Evolutionary conservation across 2,113 vertebrate species (phyloP), one percentile per base, ranked within the genome.

Genomic region (Poecile atricapillus): DNA sequence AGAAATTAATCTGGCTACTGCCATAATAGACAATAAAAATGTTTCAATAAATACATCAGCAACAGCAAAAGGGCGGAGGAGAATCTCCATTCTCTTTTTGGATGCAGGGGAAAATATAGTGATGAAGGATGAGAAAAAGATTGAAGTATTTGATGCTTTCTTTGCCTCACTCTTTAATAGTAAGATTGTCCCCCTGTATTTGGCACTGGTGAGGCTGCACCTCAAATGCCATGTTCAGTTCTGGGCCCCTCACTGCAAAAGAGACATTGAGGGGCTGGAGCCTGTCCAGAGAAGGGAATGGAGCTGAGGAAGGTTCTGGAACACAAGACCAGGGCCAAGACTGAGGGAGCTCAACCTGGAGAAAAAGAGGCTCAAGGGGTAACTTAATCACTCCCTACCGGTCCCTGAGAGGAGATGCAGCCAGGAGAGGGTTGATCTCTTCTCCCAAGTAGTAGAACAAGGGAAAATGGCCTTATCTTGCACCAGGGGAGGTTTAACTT

Each of bases 181-280:
- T 22, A 75, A 35, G 6, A 5, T 55, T 28, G 12, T 46, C 9
- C 21, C 25, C 31, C 17, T 55, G 10, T 14, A n/a, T 15, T 33
- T 0, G 0, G 31, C n/a, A 12, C 9, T 35, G n/a, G 4, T 60
- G 39, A 75, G 33, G 11, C 11, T 1, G 0, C 30, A 69, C 7
- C 31, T 43, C 55, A 33, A 23, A 63, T 18, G 5, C 15, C 9
- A 5, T 30, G 27, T 4, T 49, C 30, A 62, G 30, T 69, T 90
- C 68, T 62, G 35, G 14, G 9, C 3, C 5, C 2, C 41, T 43
- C 55, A 35, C 12, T 41, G 5, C 14, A 25, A 47, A 11, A 55
- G 68, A 27, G 14, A 19, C 47, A 23, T 7, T 27, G 30, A 62
- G 22, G 10, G 12, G 18, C 63, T 55, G 41, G 47, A 62, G 30